phyloP scores from a whole-genome alignment of 2,888 invertebrate genomes.

The Branchipolynoe longqiensis region DNA sequence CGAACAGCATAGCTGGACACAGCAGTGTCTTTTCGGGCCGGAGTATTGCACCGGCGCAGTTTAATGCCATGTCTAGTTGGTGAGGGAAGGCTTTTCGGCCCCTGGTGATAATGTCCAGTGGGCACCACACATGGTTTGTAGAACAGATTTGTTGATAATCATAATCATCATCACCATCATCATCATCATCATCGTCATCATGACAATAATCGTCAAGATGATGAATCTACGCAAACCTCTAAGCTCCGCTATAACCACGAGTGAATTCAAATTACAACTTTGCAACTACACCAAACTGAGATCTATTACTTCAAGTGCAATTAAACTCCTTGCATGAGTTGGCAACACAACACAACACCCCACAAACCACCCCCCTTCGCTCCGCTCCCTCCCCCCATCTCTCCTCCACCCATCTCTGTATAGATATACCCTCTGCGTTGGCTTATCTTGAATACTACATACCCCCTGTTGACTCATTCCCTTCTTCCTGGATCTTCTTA shows the following conservation, averaged over 20 bases:
- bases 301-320: background rate
- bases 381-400: too few relatives aligned
- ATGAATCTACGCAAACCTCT: background rate
- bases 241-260: slow-evolving; percentile 5
- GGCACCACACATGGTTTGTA: slow-evolving; percentile 29
- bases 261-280: background rate
- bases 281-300: background rate
- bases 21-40: slow-evolving; percentile 40
- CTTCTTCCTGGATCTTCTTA: too few relatives aligned
- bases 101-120: slow-evolving; percentile 9
- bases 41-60: slow-evolving; percentile 6
- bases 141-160: background rate
- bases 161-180: too few relatives aligned
- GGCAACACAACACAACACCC: too few relatives aligned
- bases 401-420: too few relatives aligned
- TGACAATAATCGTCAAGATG: too few relatives aligned
- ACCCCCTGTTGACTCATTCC: too few relatives aligned
- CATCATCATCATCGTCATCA: too few relatives aligned
- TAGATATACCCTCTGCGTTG: too few relatives aligned
- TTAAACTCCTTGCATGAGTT: slow-evolving; percentile 22
- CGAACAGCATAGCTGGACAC: background rate
- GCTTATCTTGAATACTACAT: too few relatives aligned
- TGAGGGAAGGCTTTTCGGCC: slow-evolving; percentile 50
- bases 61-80: slow-evolving; percentile 25
- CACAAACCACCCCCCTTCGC: too few relatives aligned